phyloP scores from a whole-genome alignment of 2,888 invertebrate species.

The Rhagophthalmus giganteus region DNA sequence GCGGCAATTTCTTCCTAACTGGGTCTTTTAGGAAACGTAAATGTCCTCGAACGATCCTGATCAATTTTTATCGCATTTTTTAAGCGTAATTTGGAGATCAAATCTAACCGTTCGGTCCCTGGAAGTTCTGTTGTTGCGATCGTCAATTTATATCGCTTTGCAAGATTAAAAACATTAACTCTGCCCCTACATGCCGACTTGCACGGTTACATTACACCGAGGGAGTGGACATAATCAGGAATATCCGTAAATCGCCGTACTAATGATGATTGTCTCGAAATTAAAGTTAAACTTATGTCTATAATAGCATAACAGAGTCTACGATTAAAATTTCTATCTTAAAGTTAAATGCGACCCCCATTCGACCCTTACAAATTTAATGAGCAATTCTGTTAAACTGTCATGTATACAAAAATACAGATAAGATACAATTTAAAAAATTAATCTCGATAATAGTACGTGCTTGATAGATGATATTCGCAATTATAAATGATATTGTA shows the following conservation, averaged over 20 bases:
- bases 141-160: conserved; percentile 17
- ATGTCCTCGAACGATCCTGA: conserved; percentile 18
- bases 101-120: conserved; percentile 18
- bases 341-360: no score
- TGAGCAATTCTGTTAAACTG: no score
- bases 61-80: conserved; percentile 28
- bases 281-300: neutral
- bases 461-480: no score
- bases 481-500: no score
- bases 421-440: no score
- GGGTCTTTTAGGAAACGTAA: conserved; percentile 20
- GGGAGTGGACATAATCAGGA: neutral
- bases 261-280: neutral
- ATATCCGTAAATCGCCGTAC: neutral
- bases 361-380: no score
- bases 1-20: conserved; percentile 24
- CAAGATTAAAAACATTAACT: neutral
- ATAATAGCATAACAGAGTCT: neutral
- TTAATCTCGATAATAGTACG: no score
- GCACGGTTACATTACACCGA: neutral
- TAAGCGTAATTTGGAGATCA: conserved; percentile 15
- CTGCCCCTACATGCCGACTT: neutral
- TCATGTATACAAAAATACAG: no score
- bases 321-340: no score
- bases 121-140: conserved; percentile 8